Evolutionary conservation across 2,797 vertebrate genomes (phyloP).

Genomic region (Parauchenoglanis ngamensis): DNA sequence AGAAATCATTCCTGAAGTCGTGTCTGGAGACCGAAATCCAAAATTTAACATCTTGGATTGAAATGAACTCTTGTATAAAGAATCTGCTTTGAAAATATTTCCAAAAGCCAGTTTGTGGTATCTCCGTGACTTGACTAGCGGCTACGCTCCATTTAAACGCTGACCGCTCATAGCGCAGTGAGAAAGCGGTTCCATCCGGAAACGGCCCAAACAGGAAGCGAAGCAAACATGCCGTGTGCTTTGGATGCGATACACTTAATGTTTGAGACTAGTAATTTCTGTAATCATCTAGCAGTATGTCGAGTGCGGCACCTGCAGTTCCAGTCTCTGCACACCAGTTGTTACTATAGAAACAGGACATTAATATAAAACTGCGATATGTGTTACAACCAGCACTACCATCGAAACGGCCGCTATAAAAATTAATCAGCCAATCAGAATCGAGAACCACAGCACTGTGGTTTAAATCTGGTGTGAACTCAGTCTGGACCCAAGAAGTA

Average conservation of each 20-base stretch:
- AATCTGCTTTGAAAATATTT: not conserved
- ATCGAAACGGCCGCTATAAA: not conserved
- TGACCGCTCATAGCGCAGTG: not conserved
- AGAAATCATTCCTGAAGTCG: not conserved
- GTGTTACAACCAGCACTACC: not conserved
- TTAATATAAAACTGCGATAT: not conserved
- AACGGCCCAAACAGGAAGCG: not conserved
- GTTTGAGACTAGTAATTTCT: not conserved
- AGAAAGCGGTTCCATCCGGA: not conserved
- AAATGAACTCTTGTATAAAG: not conserved
- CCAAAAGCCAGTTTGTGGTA: not conserved
- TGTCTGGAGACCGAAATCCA: not conserved
- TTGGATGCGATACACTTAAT: not conserved
- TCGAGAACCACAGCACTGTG: not conserved
- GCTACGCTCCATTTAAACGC: not conserved
- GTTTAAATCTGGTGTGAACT: not conserved
- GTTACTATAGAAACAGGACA: not conserved
- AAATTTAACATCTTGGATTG: not conserved
- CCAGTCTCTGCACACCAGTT: not conserved
- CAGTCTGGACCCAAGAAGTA: not conserved
- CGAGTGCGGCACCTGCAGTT: not conserved
- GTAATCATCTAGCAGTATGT: not conserved
- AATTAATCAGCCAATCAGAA: not conserved
- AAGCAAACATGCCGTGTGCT: not conserved
- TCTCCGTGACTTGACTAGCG: not conserved